Base-by-base conservation (phyloP, 1,140 invertebrate species). In the Drosophila sproati region DNA sequence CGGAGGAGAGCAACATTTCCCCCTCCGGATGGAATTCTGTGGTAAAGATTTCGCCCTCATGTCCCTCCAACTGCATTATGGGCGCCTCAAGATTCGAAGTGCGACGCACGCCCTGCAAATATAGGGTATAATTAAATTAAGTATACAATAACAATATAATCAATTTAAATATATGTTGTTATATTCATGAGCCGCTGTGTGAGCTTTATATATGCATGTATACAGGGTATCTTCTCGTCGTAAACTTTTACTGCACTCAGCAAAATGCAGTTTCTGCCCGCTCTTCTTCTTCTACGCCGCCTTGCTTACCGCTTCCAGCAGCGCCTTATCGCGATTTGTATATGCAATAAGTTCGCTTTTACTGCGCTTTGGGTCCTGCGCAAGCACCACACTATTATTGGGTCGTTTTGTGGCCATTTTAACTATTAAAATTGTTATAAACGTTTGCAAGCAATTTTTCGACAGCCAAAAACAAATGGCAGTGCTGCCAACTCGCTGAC, bases 21-120 rank as follows among this genome's bases (percentile, higher is more conserved):
- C 99, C 98, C 93, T 99, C 98, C 2, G 98, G 98, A 93, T 99
- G 98, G 93, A 99, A 99, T 93, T 98, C 97, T 4, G 96, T 94
- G 28, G 96, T 95, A 92, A 98, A 99, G 74, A 99, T 97, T 92
- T 99, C 99, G 37, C 98, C 98, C 92, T 98, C 96, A 93, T 99
- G 99, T 0, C 99, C 99, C 92, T 98, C 97, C 31, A 99, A 93
- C 10, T 98, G 94, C 98, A 99, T 99, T 67, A 99, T 99, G 2
- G 99, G 98, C 8, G 98, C 96, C 89, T 96, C 94, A 0, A 99
- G 93, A 78, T 95, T 96, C 0, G 98, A 99, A 7, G 98, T 98
- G 76, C 98, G 93, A 37, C 96, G 95, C 48, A 96, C 95, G 8
- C 92, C 90, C 90, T 92, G 29, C 3, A 80, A 80, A 20, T 10